phyloP scores from a whole-genome alignment of 2,797 vertebrate species.

The Tolypeutes matacus region DNA sequence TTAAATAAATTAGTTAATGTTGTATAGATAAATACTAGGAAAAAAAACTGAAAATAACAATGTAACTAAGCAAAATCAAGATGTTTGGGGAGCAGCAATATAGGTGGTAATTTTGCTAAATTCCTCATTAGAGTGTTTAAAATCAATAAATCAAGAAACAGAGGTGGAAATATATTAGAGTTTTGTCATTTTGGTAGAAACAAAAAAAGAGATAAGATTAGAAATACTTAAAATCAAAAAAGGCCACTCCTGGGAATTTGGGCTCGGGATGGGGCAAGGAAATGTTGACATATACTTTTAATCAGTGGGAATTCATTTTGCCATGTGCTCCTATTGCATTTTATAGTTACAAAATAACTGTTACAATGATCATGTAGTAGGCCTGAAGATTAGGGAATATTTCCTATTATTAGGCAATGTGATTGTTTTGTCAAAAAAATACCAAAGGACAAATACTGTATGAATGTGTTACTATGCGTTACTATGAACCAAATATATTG shows the following conservation, averaged over 20 bases:
- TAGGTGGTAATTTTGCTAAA: neutral
- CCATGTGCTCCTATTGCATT: neutral
- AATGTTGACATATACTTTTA: neutral
- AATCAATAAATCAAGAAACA: neutral
- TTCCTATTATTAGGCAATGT: neutral
- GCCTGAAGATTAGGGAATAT: neutral
- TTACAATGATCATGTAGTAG: neutral
- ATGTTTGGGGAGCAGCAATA: neutral
- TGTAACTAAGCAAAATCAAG: neutral
- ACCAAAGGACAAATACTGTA: too few relatives aligned
- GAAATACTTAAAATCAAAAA: neutral
- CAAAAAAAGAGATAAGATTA: neutral
- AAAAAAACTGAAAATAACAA: neutral
- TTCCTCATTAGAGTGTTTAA: slow-evolving; percentile 27
- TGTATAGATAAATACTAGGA: neutral
- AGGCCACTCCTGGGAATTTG: neutral
- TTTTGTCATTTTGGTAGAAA: neutral
- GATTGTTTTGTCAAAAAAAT: neutral
- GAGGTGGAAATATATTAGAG: neutral
- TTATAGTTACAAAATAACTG: neutral
- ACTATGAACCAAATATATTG: too few relatives aligned
- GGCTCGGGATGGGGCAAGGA: neutral
- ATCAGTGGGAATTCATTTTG: slow-evolving; percentile 1
- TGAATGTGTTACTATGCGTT: too few relatives aligned
- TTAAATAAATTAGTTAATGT: neutral